Base-by-base conservation (phyloP, 2,888 invertebrate genomes). In the Eledone cirrhosa region DNA sequence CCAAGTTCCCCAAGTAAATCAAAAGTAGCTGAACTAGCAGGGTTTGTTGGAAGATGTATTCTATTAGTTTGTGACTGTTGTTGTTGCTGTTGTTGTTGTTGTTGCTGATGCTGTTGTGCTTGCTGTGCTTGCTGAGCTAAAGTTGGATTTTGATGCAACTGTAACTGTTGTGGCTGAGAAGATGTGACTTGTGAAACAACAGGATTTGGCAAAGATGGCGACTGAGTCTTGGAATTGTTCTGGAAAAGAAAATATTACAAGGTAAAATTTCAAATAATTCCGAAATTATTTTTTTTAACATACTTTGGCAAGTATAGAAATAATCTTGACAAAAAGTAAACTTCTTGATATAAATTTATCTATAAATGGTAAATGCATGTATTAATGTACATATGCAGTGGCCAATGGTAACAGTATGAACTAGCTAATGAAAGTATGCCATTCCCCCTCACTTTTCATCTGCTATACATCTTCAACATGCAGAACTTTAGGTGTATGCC, bases 1-100 rank as follows among this genome's bases (percentile, higher is more conserved):
- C 89, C 89, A 27, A 91, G 84, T 78, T 91, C 91, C 29, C 89
- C 88, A 16, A 91, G 83, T 27, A 91, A 83, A 84, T 91, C 90
- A 82, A 89, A 85, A 11, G 82, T 84, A 31, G 83, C 82, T 80
- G 80, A 84, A 24, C 81, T 83, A 59, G 85, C 81, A 53, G 84
- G 84, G 88, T 93, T 83, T 65, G 80, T 83, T 47, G 83, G 83
- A 80, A 83, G 85, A 41, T 41, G 41, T 41, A 41, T 41, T 41
- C 41, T 41, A 65, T 78, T 78, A n/a, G 31, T 33, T 41, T 41
- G 31, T 29, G 59, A 27, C 33, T 72, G 77, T 69, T 48, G 69
- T 75, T 31, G 41, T 67, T 47, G 77, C 41, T 69, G 72, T 31
- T 69, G 72, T 27, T 65, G 77, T n/a, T 67, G 29, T 47, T 69